Percentiles rank a stretch among this genome's conserved stretches.
phyloP scores from a whole-genome alignment of 2,113 vertebrate genomes.

The Mus pahari region DNA sequence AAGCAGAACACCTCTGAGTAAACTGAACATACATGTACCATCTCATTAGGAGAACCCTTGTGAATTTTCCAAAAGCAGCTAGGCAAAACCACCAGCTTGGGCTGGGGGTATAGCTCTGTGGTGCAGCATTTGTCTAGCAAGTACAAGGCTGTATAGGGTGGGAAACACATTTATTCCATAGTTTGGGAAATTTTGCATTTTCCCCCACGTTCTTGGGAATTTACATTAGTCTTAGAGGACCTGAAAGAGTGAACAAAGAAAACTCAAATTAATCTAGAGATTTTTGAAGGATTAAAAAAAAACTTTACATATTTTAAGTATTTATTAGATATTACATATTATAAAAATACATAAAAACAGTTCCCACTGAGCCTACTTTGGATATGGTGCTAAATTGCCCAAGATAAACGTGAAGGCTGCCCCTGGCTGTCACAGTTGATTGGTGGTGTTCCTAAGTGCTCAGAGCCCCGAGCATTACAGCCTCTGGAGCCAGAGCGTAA shows the following conservation, averaged over 20 bases:
- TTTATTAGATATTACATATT: background rate
- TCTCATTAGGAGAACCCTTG: accelerated
- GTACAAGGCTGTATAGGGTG: too few species aligned
- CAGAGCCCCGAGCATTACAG: background rate
- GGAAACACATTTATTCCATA: background rate
- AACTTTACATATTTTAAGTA: background rate
- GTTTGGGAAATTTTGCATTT: background rate
- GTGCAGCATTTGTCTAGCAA: background rate
- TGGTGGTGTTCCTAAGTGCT: background rate
- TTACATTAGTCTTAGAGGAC: background rate
- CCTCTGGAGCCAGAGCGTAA: background rate
- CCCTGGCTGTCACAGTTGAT: background rate
- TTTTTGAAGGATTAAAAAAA: background rate
- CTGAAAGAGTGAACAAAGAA: background rate
- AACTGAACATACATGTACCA: accelerated
- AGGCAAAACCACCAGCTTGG: background rate
- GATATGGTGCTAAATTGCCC: background rate
- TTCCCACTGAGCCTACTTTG: background rate
- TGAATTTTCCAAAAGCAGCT: background rate
- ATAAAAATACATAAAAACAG: background rate
- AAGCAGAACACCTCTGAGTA: accelerated
- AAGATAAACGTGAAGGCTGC: background rate
- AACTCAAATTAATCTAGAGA: background rate
- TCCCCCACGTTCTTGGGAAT: background rate
- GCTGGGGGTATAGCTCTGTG: accelerated